Percentiles rank a stretch among this genome's conserved stretches.
Evolutionary conservation across 2,113 vertebrate genomes (phyloP).

Genomic region (Seriola quinqueradiata): DNA sequence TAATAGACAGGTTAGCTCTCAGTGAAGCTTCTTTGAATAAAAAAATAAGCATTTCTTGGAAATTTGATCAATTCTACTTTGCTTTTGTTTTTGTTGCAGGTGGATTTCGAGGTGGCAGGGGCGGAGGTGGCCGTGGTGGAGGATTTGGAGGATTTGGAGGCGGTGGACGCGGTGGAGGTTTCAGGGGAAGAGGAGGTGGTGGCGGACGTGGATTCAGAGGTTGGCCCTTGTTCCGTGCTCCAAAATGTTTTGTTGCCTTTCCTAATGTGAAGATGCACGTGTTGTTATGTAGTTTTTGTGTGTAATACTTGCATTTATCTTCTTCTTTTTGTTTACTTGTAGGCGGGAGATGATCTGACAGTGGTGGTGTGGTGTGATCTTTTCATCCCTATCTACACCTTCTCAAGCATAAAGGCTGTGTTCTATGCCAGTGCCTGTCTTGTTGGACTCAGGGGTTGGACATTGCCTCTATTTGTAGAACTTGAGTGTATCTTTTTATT

Average conservation of each 20-base stretch:
- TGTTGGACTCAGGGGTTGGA: constrained; percentile 32
- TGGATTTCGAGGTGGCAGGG: constrained; percentile 83
- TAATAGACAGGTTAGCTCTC: neutral
- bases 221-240: constrained; percentile 37
- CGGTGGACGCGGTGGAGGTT: constrained; percentile 77
- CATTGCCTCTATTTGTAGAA: constrained; percentile 48
- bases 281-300: neutral
- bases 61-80: neutral
- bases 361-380: neutral
- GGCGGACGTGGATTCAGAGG: constrained; percentile 87
- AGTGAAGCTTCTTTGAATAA: neutral
- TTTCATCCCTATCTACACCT: constrained; percentile 3
- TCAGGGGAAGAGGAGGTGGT: constrained; percentile 87
- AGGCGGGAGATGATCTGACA: constrained; percentile 69
- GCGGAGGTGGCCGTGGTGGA: constrained; percentile 78
- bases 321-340: neutral
- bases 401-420: constrained; percentile 1
- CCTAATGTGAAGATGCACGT: neutral
- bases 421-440: neutral
- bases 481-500: constrained; percentile 21
- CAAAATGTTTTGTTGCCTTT: neutral
- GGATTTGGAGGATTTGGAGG: constrained; percentile 87
- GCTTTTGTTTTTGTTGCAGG: constrained; percentile 66
- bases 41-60: too few species aligned
- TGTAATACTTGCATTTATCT: neutral